These are phyloP conservation scores for Mongoloraphidia duomilia DNA, from an alignment of 2,888 invertebrate genomes.

Conservation along the genomic window DNA sequence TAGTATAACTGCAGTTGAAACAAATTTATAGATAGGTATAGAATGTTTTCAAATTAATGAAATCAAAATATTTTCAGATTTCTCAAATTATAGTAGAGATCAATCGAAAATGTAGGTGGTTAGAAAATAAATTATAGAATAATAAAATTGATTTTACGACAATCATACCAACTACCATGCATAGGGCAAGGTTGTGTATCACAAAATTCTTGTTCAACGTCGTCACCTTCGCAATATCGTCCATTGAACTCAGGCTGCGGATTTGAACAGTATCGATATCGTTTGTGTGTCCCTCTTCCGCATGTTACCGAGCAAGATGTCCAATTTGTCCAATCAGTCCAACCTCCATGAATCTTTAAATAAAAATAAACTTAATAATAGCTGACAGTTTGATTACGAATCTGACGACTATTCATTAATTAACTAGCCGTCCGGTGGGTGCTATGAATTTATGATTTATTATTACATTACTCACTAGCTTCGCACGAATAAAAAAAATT, in stretches of 20 bases:
- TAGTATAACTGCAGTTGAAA: no score
- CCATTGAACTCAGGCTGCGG: constrained; percentile 29
- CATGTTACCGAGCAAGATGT: constrained; percentile 30
- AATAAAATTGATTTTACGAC: constrained; percentile 8
- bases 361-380: no score
- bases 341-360: constrained; percentile 21
- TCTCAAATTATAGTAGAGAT: background rate
- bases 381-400: no score
- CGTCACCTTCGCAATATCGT: constrained; percentile 25
- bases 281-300: constrained; percentile 26
- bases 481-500: no score
- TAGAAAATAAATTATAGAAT: background rate
- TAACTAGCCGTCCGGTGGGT: no score
- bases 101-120: background rate
- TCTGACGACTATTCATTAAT: no score
- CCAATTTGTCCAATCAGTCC: constrained; percentile 33
- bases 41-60: no score
- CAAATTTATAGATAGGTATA: no score
- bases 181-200: constrained; percentile 28
- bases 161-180: constrained; percentile 26
- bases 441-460: no score
- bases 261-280: constrained; percentile 28
- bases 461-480: no score
- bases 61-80: no score
- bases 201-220: constrained; percentile 27